A percentile compares a stretch with the other conserved stretches of the same genome.
Conservation (phyloP, 1,140 invertebrate genomes). For the Holcopasites calliopsidis region DNA sequence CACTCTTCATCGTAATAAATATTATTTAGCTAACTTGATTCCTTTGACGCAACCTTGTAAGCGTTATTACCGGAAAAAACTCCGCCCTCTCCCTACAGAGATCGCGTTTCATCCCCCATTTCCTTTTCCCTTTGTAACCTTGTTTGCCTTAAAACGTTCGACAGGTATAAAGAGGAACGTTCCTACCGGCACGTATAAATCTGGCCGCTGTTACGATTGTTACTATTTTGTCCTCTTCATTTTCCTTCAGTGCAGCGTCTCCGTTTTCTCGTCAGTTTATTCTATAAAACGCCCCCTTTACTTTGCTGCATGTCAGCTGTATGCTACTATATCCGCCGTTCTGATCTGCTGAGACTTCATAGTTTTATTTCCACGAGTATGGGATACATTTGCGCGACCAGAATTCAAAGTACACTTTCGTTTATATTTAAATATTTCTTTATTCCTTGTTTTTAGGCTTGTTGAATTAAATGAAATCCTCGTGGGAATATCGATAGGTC, state of each 20-base stretch:
- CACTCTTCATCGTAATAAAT: not conserved
- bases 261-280: not conserved
- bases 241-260: not conserved
- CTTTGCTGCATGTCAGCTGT: conserved; percentile 19
- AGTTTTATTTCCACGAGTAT: conserved; percentile 24
- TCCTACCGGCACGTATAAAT: conserved; percentile 16
- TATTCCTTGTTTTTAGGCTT: not conserved
- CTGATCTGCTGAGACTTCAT: not conserved
- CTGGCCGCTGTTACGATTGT: conserved; percentile 39
- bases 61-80: conserved; percentile 28
- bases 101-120: not conserved
- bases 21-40: conserved; percentile 4
- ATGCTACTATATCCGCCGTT: not conserved
- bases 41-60: conserved; percentile 2
- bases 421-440: conserved; percentile 12
- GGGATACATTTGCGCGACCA: conserved; percentile 20
- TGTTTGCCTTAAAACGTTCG: conserved; percentile 32
- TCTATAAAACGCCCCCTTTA: conserved; percentile 4
- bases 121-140: conserved; percentile 21
- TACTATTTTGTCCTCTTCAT: conserved; percentile 28
- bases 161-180: conserved; percentile 14
- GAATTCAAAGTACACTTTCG: conserved; percentile 4
- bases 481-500: conserved; percentile 19
- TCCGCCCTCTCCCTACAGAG: not conserved
- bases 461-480: not conserved